Conservation (phyloP, 2,797 vertebrate genomes). For the Pseudochromis fuscus region DNA sequence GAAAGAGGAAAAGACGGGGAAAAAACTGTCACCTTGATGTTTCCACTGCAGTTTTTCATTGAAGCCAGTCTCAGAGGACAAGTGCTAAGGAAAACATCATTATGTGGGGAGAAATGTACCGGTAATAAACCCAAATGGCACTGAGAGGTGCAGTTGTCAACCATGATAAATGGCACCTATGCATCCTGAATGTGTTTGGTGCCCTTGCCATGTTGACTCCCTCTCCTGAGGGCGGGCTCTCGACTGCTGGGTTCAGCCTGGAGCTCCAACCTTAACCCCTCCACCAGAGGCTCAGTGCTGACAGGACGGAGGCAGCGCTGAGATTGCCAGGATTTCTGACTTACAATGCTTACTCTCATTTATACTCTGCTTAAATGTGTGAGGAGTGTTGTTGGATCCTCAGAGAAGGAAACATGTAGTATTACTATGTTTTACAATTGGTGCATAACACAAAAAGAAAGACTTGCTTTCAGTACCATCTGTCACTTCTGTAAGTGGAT, state of each 20-base stretch:
- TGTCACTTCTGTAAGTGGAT: not conserved
- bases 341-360: conserved; percentile 31
- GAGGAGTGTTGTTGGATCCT: conserved; percentile 3
- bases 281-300: conserved; percentile 51
- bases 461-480: not conserved
- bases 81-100: conserved; percentile 83
- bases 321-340: conserved; percentile 37
- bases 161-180: conserved; percentile 84
- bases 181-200: conserved; percentile 81
- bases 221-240: conserved; percentile 73
- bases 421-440: conserved; percentile 5
- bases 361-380: conserved; percentile 26
- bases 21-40: conserved; percentile 82
- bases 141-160: conserved; percentile 82
- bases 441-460: conserved; percentile 1
- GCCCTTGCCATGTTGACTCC: conserved; percentile 83
- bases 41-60: conserved; percentile 79
- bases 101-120: conserved; percentile 83
- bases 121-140: conserved; percentile 86
- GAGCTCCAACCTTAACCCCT: conserved; percentile 69
- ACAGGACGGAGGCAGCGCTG: conserved; percentile 47
- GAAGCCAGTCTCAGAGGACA: conserved; percentile 80
- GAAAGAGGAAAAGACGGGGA: conserved; percentile 40
- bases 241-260: conserved; percentile 68
- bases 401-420: not conserved